Evolutionary conservation across 2,888 invertebrate genomes (phyloP).

Genomic region (Drosophila neutralis): DNA sequence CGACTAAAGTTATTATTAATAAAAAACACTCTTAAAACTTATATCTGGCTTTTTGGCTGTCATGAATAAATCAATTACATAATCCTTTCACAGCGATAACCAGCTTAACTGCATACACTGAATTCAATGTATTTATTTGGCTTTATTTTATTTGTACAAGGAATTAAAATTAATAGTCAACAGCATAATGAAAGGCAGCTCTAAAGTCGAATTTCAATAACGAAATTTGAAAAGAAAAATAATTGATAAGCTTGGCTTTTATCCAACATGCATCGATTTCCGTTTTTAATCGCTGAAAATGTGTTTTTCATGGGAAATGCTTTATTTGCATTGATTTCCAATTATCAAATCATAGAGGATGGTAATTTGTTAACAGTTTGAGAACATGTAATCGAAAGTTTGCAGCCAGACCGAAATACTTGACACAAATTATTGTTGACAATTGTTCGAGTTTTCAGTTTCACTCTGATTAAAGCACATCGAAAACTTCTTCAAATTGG

Average conservation of each 20-base stretch:
- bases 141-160: constrained; percentile 1
- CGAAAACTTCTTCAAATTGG: constrained; percentile 9
- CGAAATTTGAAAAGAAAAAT: constrained; percentile 18
- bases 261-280: constrained; percentile 12
- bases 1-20: not conserved
- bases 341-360: not conserved
- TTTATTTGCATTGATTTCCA: constrained; percentile 23
- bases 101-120: constrained; percentile 1
- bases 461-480: constrained; percentile 1
- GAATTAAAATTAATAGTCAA: not conserved
- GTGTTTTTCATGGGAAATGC: constrained; percentile 1
- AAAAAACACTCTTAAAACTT: not conserved
- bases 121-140: constrained; percentile 22
- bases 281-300: constrained; percentile 12
- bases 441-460: not conserved
- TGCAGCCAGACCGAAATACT: not conserved
- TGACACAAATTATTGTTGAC: not conserved
- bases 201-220: not conserved
- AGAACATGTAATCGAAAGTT: constrained; percentile 36
- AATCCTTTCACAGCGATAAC: not conserved
- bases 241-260: constrained; percentile 10
- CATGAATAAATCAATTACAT: constrained; percentile 14
- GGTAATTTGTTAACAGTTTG: constrained; percentile 17
- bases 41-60: not conserved
- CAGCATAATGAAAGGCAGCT: not conserved